Evolutionary conservation across 2,888 invertebrate species (phyloP).

Genomic region (Conus canariensis): DNA sequence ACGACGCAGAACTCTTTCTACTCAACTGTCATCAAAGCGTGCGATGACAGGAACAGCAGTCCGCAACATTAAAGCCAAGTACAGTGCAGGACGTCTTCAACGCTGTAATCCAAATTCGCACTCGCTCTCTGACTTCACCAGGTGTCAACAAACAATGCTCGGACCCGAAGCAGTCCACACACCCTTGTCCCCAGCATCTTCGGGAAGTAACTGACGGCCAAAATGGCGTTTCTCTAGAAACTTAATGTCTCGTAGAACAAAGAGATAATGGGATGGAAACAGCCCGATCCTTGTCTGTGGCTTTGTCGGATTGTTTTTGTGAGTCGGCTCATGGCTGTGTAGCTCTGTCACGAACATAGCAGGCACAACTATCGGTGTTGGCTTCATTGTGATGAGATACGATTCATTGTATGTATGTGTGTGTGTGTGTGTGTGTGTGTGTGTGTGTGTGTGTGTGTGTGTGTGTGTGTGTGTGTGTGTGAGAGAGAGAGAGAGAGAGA

Average conservation of each 20-base stretch:
- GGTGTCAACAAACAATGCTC: not conserved
- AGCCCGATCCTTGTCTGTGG: not conserved
- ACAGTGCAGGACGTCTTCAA: not conserved
- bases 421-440: not conserved
- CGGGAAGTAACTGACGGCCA: no score
- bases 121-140: not conserved
- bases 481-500: not conserved
- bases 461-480: constrained; percentile 29
- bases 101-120: no score
- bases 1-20: not conserved
- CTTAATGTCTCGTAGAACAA: not conserved
- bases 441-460: constrained; percentile 19
- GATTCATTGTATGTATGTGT: not conserved
- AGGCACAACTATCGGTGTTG: no score
- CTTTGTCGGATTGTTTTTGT: not conserved
- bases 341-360: no score
- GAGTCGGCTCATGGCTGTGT: not conserved
- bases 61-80: not conserved
- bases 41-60: not conserved
- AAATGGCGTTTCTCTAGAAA: no score
- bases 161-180: no score
- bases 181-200: not conserved
- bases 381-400: no score
- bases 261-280: not conserved
- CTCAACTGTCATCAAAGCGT: not conserved